Evolutionary conservation across 1,140 invertebrate genomes (phyloP).

Genomic region (Bilobella aurantiaca): DNA sequence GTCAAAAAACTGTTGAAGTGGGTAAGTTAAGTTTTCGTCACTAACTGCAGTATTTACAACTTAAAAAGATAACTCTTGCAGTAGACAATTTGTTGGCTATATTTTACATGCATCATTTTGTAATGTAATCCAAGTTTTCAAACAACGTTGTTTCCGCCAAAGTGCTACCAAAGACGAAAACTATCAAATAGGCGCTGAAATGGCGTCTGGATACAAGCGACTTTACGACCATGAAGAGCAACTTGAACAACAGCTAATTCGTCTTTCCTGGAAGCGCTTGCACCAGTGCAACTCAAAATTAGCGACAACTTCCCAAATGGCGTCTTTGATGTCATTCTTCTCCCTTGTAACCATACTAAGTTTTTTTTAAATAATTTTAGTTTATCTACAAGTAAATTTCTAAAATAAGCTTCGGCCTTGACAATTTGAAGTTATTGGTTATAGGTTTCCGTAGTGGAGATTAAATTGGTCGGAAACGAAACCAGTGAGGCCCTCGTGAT

Average conservation of each 20-base stretch:
- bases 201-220: neutral
- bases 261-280: constrained; percentile 20
- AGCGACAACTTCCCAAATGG: constrained; percentile 7
- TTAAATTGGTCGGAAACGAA: constrained; percentile 9
- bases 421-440: neutral
- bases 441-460: constrained; percentile 22
- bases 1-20: too few species aligned
- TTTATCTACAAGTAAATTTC: neutral
- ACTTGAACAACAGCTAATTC: neutral
- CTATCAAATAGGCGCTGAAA: neutral
- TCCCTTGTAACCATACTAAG: too few species aligned
- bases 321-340: constrained; percentile 27
- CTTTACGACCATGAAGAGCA: neutral
- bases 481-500: constrained; percentile 13
- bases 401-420: neutral
- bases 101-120: too few species aligned
- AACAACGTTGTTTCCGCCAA: too few species aligned
- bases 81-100: too few species aligned
- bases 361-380: too few species aligned
- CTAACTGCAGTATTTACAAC: too few species aligned
- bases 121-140: too few species aligned
- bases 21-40: too few species aligned
- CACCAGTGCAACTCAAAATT: constrained; percentile 22
- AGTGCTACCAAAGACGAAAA: too few species aligned
- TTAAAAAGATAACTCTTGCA: too few species aligned